These are phyloP conservation scores for Calidris pugnax DNA, from an alignment of 2,113 vertebrate genomes.

Conservation along the genomic window DNA sequence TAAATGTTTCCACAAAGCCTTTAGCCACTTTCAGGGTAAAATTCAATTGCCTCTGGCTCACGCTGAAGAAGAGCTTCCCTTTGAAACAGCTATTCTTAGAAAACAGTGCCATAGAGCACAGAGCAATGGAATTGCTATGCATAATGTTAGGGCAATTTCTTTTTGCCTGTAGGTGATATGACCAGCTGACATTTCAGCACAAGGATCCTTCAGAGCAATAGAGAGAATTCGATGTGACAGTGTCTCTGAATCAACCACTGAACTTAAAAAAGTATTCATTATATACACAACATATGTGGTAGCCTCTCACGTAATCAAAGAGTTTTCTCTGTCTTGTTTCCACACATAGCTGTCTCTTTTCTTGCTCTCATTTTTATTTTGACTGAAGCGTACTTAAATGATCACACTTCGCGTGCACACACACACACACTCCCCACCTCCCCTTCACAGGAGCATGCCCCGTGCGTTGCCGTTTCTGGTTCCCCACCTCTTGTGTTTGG, in stretches of 20 bases:
- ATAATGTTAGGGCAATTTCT: slow-evolving; percentile 39
- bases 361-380: slow-evolving; percentile 2
- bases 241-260: slow-evolving; percentile 9
- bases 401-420: not conserved
- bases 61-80: not conserved
- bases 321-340: not conserved
- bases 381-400: not conserved
- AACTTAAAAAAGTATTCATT: slow-evolving; percentile 16
- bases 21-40: slow-evolving; percentile 17
- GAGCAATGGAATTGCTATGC: slow-evolving; percentile 26
- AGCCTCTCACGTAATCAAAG: not conserved
- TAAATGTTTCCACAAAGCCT: slow-evolving; percentile 46
- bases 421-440: not conserved
- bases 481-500: not conserved
- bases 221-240: slow-evolving; percentile 54
- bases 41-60: slow-evolving; percentile 29
- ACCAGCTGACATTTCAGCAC: slow-evolving; percentile 61
- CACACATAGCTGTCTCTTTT: not conserved
- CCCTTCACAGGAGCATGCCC: not conserved
- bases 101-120: not conserved
- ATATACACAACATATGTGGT: not conserved
- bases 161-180: slow-evolving; percentile 38
- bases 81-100: slow-evolving; percentile 50
- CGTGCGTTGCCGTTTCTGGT: not conserved
- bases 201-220: slow-evolving; percentile 44